A percentile compares a stretch with the other conserved stretches of the same genome.
These are phyloP conservation scores for Pinna nobilis DNA, from an alignment of 1,140 invertebrate species.

Conservation along the genomic window DNA sequence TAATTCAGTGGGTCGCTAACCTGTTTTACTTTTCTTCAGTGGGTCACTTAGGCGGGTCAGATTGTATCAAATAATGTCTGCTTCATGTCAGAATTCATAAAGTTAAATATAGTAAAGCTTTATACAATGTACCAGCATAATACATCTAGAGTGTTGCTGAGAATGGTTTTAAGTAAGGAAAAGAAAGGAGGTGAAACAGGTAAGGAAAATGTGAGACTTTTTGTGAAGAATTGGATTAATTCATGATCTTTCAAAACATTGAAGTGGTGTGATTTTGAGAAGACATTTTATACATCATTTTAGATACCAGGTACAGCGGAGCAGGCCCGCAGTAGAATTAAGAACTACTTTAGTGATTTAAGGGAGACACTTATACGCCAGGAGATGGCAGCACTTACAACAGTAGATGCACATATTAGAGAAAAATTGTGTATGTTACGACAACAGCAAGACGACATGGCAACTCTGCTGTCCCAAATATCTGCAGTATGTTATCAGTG, in stretches of 20 bases:
- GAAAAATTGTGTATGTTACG: conserved; percentile 78
- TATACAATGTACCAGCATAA: background rate
- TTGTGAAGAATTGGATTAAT: no score
- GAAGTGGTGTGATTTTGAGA: background rate
- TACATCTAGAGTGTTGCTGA: background rate
- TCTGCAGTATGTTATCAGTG: conserved; percentile 79
- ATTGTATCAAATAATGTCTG: no score
- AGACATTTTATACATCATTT: background rate
- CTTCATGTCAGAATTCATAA: no score
- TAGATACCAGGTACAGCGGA: conserved; percentile 75
- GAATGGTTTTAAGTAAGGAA: no score
- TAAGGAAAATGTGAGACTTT: no score
- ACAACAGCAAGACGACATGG: conserved; percentile 80
- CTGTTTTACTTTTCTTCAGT: no score
- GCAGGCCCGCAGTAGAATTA: conserved; percentile 75
- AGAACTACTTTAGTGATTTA: conserved; percentile 78
- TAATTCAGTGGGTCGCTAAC: no score
- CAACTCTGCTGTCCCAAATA: conserved; percentile 78
- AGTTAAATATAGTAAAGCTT: no score
- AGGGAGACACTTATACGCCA: conserved; percentile 77
- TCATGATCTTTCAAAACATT: no score
- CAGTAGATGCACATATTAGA: conserved; percentile 79
- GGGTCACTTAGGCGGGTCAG: no score
- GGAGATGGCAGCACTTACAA: conserved; percentile 78
- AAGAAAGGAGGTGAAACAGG: no score